Base-by-base conservation (phyloP, 2,888 invertebrate genomes). In the Apotomis betuletana region DNA sequence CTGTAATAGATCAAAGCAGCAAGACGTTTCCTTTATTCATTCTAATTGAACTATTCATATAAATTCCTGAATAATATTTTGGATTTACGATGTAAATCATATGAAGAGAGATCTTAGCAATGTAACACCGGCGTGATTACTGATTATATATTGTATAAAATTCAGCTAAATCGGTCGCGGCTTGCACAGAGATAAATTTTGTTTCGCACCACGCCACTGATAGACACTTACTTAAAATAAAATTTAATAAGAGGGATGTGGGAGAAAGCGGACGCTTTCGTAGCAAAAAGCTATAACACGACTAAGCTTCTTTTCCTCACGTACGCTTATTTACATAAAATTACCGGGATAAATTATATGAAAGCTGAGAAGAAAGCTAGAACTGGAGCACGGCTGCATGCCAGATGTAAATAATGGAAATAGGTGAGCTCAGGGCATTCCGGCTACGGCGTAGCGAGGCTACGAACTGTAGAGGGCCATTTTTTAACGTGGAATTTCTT, bases 361-460 rank as follows among this genome's bases (percentile, higher is more conserved):
- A 44, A 68, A 6, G 44, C 13, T 4, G 13, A 44, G 51, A 70
- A 51, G 61, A 61, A 62, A 57, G 58, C n/a, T 61, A n/a, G 27
- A 54, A 71, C 51, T 67, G 27, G 67, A 67, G 67, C 62, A 61
- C 57, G 59, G 67, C 67, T 67, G 62, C 67, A 58, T 67, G 57
- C 67, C 55, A 15, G 59, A 57, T 61, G 60, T 71, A 71, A 71
- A 67, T 71, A 67, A 67, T 67, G 71, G 67, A 62, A 59, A 65
- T 51, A 67, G 57, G 67, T 61, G 57, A 71, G 71, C 2, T 27
- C 27, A 49, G 54, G 13, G 44, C n/a, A 51, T 52, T 27, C 13
- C 49, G 59, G 51, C 51, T 61, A 62, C 71, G 74, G 64, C 77
- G 78, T 75, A 76, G 75, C 72, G 46, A 55, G 8, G 59, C 67